These are phyloP conservation scores for Grallaria varia DNA, from an alignment of 2,113 vertebrate genomes.

Conservation along the genomic window DNA sequence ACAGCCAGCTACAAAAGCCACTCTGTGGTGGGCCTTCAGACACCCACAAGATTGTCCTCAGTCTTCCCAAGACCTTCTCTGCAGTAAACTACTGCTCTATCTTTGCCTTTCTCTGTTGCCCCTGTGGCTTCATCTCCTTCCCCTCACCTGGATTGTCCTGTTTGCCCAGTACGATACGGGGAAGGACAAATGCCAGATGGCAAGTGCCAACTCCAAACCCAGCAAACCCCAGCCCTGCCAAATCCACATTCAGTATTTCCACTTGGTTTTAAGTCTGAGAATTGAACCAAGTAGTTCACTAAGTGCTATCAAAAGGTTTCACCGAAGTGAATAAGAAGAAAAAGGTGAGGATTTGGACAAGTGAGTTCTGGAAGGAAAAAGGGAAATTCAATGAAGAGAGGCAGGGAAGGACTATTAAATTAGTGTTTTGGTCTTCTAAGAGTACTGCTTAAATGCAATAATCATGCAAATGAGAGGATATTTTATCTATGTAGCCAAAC, in stretches of 20 bases:
- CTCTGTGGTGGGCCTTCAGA: fast-evolving
- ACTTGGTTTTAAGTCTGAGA: neutral
- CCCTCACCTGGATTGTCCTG: neutral
- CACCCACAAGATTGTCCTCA: neutral
- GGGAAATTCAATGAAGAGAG: neutral
- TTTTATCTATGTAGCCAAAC: slow-evolving; percentile 53
- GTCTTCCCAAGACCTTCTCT: neutral
- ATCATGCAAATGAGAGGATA: slow-evolving; percentile 2
- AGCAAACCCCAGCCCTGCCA: neutral
- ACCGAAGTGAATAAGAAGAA: neutral
- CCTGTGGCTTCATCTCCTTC: neutral
- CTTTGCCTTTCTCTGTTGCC: neutral
- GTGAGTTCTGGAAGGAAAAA: neutral
- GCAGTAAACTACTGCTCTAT: neutral
- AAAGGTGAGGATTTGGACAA: neutral
- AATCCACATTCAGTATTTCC: neutral
- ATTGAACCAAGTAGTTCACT: neutral
- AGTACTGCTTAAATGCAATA: neutral
- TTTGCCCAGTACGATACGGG: fast-evolving
- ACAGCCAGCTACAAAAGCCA: neutral
- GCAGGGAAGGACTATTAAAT: neutral
- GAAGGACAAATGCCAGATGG: neutral
- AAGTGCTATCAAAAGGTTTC: neutral
- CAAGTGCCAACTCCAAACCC: neutral
- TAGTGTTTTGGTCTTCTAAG: neutral